These are phyloP conservation scores for Opisthograptis luteolata DNA, from an alignment of 2,888 invertebrate species.

Conservation along the genomic window DNA sequence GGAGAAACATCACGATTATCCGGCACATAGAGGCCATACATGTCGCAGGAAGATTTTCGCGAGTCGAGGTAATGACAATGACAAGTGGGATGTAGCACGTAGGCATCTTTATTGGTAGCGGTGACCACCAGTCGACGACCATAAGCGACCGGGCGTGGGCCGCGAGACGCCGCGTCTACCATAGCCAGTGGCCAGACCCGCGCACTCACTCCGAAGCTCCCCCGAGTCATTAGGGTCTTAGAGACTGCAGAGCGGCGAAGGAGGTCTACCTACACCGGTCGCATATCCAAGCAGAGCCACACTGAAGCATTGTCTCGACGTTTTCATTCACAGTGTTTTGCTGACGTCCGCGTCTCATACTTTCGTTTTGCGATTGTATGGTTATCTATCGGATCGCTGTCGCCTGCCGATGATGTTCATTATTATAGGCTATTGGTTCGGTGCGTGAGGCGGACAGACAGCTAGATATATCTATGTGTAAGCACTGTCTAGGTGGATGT, in stretches of 20 bases:
- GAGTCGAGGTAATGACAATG: slow-evolving; percentile 66
- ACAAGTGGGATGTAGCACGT: slow-evolving; percentile 78
- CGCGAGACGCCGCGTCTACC: slow-evolving; percentile 71
- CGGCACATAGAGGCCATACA: slow-evolving; percentile 50
- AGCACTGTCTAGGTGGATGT: slow-evolving; percentile 18
- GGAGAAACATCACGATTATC: slow-evolving; percentile 38
- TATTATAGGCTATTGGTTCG: slow-evolving; percentile 22
- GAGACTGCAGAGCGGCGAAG: slow-evolving; percentile 36
- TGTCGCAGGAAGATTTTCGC: slow-evolving; percentile 74
- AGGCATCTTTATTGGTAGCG: slow-evolving; percentile 81
- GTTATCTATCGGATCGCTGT: slow-evolving; percentile 20
- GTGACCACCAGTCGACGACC: slow-evolving; percentile 74
- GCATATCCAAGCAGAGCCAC: slow-evolving; percentile 40
- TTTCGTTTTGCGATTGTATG: slow-evolving; percentile 55
- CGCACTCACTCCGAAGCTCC: slow-evolving; percentile 40
- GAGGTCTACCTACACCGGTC: slow-evolving; percentile 51
- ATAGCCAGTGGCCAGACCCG: slow-evolving; percentile 53
- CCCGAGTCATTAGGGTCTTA: slow-evolving; percentile 13
- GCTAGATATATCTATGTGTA: not conserved
- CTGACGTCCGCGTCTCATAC: slow-evolving; percentile 58
- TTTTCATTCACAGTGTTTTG: slow-evolving; percentile 79
- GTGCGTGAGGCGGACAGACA: slow-evolving; percentile 14
- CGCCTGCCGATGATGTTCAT: slow-evolving; percentile 28
- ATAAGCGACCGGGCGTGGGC: slow-evolving; percentile 76
- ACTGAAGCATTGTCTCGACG: slow-evolving; percentile 66